These are phyloP conservation scores for Tokudaia tokunoshimensis DNA, from an alignment of 2,797 vertebrate genomes.

Conservation along the genomic window DNA sequence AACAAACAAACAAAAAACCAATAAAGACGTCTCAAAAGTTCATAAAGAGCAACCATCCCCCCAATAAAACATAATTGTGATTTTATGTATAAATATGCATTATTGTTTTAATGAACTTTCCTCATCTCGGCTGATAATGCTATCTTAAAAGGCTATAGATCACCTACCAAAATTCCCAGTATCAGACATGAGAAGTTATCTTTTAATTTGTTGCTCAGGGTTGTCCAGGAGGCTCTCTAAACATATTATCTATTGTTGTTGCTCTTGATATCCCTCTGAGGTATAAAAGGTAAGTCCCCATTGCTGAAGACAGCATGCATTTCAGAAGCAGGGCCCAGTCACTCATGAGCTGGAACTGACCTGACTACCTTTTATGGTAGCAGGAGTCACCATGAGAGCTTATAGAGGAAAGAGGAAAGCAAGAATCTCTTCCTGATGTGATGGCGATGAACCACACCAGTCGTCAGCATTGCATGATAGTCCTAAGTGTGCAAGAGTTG, in stretches of 20 bases:
- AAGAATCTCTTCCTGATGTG: no score
- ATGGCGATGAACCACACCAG: no score
- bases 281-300: neutral
- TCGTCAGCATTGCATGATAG: no score
- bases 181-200: neutral
- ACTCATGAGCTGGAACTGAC: neutral
- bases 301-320: neutral
- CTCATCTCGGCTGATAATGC: neutral
- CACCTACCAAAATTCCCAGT: neutral
- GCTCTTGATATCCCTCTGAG: neutral
- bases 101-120: neutral
- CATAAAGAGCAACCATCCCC: neutral
- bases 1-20: neutral
- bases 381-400: neutral
- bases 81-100: neutral
- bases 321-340: neutral
- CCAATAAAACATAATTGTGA: no score
- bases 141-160: no score
- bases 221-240: neutral
- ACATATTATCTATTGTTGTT: neutral
- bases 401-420: neutral
- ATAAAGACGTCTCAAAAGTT: no score
- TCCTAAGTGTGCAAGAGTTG: accelerated
- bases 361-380: neutral
- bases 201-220: neutral